Conservation (phyloP, 2,113 vertebrate species). For the Campylomormyrus tamandua region DNA sequence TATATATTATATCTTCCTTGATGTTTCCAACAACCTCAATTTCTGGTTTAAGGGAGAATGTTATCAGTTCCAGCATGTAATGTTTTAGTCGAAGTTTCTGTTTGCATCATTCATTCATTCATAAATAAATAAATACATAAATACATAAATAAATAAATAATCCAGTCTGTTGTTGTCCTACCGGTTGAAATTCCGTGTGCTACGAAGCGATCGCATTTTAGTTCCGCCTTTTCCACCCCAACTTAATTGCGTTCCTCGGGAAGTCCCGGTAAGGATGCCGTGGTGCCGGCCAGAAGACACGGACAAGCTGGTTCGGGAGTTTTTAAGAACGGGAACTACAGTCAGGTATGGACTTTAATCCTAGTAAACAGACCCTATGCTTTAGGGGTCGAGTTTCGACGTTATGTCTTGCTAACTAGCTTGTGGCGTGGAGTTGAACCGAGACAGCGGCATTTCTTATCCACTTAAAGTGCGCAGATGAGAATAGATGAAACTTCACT, state of each 20-base stretch:
- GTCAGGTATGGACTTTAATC: constrained; percentile 60
- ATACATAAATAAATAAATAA: neutral
- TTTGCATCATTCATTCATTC: neutral
- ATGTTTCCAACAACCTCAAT: neutral
- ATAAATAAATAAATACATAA: neutral
- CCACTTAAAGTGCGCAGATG: neutral
- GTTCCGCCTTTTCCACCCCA: constrained; percentile 43
- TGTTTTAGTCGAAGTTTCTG: neutral
- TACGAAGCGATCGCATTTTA: constrained; percentile 10
- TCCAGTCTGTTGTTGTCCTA: neutral
- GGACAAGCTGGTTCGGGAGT: constrained; percentile 63
- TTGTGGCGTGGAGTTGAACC: neutral
- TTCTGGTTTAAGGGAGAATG: neutral
- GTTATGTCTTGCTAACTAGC: neutral
- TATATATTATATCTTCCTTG: neutral
- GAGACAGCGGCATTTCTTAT: neutral
- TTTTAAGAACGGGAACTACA: constrained; percentile 60
- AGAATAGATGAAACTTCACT: neutral
- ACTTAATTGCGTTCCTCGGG: neutral
- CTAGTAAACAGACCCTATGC: neutral
- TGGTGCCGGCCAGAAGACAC: constrained; percentile 52
- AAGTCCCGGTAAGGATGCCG: constrained; percentile 47
- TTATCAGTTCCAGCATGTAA: neutral
- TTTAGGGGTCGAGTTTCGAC: neutral
- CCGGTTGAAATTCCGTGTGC: constrained; percentile 20